These are phyloP conservation scores for Balaenoptera acutorostrata DNA, from an alignment of 2,113 vertebrate species.

Conservation along the genomic window DNA sequence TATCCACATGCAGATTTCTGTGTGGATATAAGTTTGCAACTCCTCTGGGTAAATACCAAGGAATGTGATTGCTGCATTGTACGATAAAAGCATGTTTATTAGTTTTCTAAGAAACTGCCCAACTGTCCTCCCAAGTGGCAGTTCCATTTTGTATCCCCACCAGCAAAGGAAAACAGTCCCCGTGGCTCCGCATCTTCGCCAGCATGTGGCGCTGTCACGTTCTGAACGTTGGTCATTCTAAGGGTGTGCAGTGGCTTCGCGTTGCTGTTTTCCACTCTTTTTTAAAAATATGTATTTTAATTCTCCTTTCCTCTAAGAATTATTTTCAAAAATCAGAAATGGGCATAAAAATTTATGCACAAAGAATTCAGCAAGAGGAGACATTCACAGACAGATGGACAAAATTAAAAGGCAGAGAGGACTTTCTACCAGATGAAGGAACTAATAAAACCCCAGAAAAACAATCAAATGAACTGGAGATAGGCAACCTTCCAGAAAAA, in stretches of 20 bases:
- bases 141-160: too few relatives aligned
- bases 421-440: too few relatives aligned
- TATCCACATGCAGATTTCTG: background rate
- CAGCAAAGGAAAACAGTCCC: background rate
- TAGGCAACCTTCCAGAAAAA: too few relatives aligned
- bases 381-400: background rate
- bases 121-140: background rate
- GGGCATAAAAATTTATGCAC: background rate
- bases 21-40: background rate
- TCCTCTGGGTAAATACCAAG: background rate
- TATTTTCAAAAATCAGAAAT: constrained; percentile 7
- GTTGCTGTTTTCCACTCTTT: background rate
- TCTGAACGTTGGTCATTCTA: background rate
- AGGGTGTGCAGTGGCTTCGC: background rate
- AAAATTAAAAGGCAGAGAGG: too few relatives aligned
- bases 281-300: background rate
- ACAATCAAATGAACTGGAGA: too few relatives aligned
- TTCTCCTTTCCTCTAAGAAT: background rate
- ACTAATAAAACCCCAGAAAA: too few relatives aligned
- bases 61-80: background rate
- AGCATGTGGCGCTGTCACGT: background rate
- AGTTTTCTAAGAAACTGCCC: background rate
- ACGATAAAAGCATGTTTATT: background rate
- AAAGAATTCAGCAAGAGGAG: background rate
- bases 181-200: background rate